Percentiles rank a stretch among this genome's conserved stretches.
Conservation (phyloP, 2,113 vertebrate species). For the Tympanuchus pallidicinctus region DNA sequence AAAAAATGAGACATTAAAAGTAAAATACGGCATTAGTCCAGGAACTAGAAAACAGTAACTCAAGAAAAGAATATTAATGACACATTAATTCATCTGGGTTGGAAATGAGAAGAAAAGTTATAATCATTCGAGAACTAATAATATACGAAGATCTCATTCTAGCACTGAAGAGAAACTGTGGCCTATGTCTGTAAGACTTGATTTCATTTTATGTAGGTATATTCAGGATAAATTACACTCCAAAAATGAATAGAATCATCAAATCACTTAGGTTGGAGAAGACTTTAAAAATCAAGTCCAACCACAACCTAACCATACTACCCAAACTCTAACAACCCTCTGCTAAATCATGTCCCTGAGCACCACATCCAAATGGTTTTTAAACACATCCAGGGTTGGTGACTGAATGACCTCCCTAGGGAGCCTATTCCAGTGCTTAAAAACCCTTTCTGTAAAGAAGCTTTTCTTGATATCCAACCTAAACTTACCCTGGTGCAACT, state of each 20-base stretch:
- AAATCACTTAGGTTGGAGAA: too few species aligned
- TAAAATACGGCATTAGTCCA: not conserved
- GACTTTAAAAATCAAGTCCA: too few species aligned
- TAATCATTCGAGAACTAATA: not conserved
- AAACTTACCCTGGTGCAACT: too few species aligned
- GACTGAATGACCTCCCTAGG: too few species aligned
- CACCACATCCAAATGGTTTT: too few species aligned
- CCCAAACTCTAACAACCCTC: too few species aligned
- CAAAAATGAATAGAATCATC: not conserved
- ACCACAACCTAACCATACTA: too few species aligned
- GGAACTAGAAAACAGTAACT: not conserved
- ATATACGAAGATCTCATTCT: not conserved
- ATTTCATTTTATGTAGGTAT: slow-evolving; percentile 4
- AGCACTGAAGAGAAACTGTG: not conserved
- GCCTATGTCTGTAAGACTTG: not conserved
- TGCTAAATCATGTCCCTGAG: too few species aligned
- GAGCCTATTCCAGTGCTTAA: too few species aligned
- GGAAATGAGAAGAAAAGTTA: not conserved
- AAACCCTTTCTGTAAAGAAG: too few species aligned
- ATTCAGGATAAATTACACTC: not conserved
- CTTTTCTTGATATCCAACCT: too few species aligned
- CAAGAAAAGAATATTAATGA: not conserved
- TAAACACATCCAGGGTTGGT: too few species aligned
- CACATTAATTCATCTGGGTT: not conserved
- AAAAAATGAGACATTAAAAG: slow-evolving; percentile 2